A percentile compares a stretch with the other conserved stretches of the same genome.
These are phyloP conservation scores for Clarias fuscus DNA, from an alignment of 2,797 vertebrate genomes.

Conservation along the genomic window DNA sequence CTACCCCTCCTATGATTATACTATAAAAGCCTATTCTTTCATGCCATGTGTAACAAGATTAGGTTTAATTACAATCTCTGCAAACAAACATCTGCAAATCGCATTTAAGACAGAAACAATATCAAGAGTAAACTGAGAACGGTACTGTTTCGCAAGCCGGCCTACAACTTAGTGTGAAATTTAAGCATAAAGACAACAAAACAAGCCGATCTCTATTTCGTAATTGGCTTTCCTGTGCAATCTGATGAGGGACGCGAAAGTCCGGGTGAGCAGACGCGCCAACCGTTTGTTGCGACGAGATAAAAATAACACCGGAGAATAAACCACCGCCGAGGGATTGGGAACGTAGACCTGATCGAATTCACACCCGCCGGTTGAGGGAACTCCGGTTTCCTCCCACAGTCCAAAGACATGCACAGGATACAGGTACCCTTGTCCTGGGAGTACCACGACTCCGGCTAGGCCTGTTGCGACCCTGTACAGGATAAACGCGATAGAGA, in stretches of 20 bases:
- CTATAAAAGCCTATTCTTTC: background rate
- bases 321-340: background rate
- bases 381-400: no score
- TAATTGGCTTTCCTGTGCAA: conserved; percentile 8
- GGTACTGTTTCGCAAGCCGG: background rate
- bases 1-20: background rate
- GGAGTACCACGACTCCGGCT: no score
- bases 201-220: background rate
- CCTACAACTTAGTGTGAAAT: conserved; percentile 12
- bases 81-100: background rate
- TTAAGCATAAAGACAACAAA: background rate
- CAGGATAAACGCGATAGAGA: no score
- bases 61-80: background rate
- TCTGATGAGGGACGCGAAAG: conserved; percentile 12
- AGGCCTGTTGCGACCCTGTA: no score
- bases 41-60: background rate
- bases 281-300: background rate
- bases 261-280: background rate
- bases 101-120: background rate
- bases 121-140: background rate
- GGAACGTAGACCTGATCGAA: background rate
- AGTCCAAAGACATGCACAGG: no score
- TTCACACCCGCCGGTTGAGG: no score
- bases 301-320: conserved; percentile 15
- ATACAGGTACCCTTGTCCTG: no score